A percentile compares a stretch with the other conserved stretches of the same genome.
Conservation (phyloP, 2,888 invertebrate genomes). For the Automeris io region DNA sequence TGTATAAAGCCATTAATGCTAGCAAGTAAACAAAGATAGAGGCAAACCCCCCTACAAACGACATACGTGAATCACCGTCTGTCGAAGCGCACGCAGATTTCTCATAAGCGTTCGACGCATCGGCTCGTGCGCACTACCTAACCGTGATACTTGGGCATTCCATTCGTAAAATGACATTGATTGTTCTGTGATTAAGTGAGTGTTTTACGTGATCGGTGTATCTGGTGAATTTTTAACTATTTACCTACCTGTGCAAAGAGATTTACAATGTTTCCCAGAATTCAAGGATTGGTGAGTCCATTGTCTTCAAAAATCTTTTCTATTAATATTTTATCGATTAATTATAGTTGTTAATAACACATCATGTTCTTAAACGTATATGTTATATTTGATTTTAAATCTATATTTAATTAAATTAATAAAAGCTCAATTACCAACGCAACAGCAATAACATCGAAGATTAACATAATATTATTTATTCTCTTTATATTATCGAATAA, state of each 20-base stretch:
- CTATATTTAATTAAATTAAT: too few relatives aligned
- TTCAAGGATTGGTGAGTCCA: constrained; percentile 71
- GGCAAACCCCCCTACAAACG: constrained; percentile 5
- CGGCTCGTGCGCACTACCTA: constrained; percentile 45
- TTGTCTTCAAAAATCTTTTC: not conserved
- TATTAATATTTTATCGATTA: not conserved
- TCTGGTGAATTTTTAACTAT: constrained; percentile 22
- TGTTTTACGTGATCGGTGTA: constrained; percentile 38
- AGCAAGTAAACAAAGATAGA: constrained; percentile 9
- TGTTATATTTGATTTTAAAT: too few relatives aligned
- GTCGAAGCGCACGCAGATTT: constrained; percentile 5
- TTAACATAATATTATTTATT: too few relatives aligned
- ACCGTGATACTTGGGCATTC: constrained; percentile 28
- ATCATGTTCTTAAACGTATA: too few relatives aligned
- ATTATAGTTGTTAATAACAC: too few relatives aligned
- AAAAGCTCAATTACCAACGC: too few relatives aligned
- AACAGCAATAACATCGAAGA: too few relatives aligned
- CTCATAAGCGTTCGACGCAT: constrained; percentile 36
- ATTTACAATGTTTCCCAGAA: constrained; percentile 61
- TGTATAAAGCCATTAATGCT: constrained; percentile 2
- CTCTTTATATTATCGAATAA: too few relatives aligned
- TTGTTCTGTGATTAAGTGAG: constrained; percentile 27
- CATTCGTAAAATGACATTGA: constrained; percentile 29
- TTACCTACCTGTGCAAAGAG: constrained; percentile 30
- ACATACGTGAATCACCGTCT: constrained; percentile 3